Evolutionary conservation across 2,113 vertebrate genomes (phyloP).

Genomic region (Scomber japonicus): DNA sequence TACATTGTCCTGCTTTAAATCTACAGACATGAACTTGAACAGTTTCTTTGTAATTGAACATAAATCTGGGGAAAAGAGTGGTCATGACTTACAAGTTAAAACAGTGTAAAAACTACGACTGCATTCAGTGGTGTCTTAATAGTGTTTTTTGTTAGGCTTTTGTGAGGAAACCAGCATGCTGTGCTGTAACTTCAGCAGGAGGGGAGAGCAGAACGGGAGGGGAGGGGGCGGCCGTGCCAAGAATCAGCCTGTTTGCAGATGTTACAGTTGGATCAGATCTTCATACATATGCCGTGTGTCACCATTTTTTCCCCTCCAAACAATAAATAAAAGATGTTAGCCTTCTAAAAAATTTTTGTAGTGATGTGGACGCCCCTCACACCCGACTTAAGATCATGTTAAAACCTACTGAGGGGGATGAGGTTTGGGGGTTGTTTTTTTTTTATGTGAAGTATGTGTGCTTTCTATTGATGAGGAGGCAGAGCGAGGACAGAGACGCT

Average conservation of each 20-base stretch:
- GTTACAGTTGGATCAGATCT: constrained; percentile 20
- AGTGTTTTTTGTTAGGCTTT: neutral
- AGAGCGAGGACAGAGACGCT: constrained; percentile 89
- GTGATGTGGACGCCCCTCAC: neutral
- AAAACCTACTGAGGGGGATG: neutral
- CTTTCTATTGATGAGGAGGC: constrained; percentile 91
- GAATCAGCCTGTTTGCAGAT: constrained; percentile 10
- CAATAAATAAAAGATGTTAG: constrained; percentile 42
- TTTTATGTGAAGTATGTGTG: constrained; percentile 76
- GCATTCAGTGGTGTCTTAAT: constrained; percentile 34
- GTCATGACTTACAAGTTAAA: neutral
- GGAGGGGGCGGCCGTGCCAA: constrained; percentile 27
- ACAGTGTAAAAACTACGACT: constrained; percentile 33
- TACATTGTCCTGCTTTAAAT: neutral
- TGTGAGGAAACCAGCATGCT: neutral
- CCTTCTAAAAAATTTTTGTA: neutral
- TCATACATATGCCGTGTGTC: constrained; percentile 13
- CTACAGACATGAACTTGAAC: neutral
- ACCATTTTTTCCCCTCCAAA: neutral
- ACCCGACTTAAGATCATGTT: neutral
- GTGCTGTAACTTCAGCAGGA: constrained; percentile 9
- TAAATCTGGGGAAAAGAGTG: neutral
- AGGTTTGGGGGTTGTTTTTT: neutral
- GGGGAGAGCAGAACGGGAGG: constrained; percentile 3
- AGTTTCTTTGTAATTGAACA: too few relatives aligned